Conservation (phyloP, 1,140 invertebrate species). For the Papilio machaon region DNA sequence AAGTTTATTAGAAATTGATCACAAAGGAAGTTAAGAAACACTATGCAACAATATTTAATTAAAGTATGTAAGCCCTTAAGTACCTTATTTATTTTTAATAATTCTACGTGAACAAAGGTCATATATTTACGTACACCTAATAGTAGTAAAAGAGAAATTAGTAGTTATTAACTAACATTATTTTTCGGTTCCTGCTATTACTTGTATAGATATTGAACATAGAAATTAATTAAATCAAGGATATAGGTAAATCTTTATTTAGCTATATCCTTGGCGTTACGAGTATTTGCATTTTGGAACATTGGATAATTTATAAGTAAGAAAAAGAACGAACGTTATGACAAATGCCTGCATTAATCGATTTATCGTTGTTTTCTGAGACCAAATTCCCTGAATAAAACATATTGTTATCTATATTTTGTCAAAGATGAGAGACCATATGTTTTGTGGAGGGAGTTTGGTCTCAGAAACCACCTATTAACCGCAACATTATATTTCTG, state of each 20-base stretch:
- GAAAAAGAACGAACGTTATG: not conserved
- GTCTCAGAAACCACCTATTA: no score
- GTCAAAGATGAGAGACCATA: no score
- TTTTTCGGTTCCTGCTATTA: not conserved
- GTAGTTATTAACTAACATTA: not conserved
- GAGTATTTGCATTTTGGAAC: not conserved
- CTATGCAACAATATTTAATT: not conserved
- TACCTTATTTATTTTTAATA: not conserved
- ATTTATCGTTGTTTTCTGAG: no score
- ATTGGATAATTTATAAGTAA: not conserved
- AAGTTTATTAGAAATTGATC: not conserved
- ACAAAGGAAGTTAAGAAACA: not conserved
- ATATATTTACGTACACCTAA: not conserved
- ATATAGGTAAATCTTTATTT: not conserved
- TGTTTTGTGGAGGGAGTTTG: no score
- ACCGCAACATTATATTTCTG: not conserved
- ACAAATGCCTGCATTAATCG: not conserved
- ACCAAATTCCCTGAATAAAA: no score
- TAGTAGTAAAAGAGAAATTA: not conserved
- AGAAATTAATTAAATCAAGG: not conserved
- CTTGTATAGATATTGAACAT: not conserved
- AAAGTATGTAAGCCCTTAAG: not conserved
- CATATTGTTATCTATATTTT: no score
- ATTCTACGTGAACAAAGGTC: not conserved
- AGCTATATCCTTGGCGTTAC: no score